These are phyloP conservation scores for Meandrusa payeni DNA, from an alignment of 2,888 invertebrate genomes.

Conservation along the genomic window DNA sequence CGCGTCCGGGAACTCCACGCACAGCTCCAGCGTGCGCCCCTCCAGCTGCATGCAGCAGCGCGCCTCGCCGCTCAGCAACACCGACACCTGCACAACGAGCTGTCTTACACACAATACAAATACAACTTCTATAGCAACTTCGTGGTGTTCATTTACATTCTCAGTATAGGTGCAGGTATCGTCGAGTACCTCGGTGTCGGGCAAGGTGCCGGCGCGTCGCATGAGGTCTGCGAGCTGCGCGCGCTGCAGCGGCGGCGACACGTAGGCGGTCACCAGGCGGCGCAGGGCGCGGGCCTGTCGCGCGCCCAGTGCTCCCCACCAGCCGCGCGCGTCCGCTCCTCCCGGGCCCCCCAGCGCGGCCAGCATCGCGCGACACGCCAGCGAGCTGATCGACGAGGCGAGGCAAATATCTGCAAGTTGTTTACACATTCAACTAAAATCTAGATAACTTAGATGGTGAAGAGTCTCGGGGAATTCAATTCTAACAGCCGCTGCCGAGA, in stretches of 20 bases:
- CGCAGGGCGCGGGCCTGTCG: slow-evolving; percentile 86
- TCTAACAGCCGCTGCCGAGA: too few relatives aligned
- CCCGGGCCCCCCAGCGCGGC: slow-evolving; percentile 79
- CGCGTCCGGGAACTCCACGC: slow-evolving; percentile 88
- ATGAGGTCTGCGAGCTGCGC: slow-evolving; percentile 26
- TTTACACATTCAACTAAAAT: too few relatives aligned
- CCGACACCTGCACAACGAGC: slow-evolving; percentile 63
- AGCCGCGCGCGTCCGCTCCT: slow-evolving; percentile 84
- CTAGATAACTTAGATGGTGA: too few relatives aligned
- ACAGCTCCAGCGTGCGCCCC: slow-evolving; percentile 89
- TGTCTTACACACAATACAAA: too few relatives aligned
- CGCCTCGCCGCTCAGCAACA: slow-evolving; percentile 89
- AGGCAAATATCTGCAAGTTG: not conserved
- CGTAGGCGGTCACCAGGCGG: slow-evolving; percentile 81
- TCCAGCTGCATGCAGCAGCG: slow-evolving; percentile 90
- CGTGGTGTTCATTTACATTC: too few relatives aligned
- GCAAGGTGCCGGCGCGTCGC: slow-evolving; percentile 22
- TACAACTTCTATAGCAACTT: too few relatives aligned
- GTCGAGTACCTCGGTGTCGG: slow-evolving; percentile 28
- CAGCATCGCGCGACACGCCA: slow-evolving; percentile 84
- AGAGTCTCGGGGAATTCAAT: too few relatives aligned
- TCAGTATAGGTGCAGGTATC: slow-evolving; percentile 25
- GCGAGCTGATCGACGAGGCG: slow-evolving; percentile 72
- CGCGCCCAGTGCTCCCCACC: slow-evolving; percentile 82
- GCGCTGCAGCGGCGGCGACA: slow-evolving; percentile 57